Evolutionary conservation across 2,113 vertebrate genomes (phyloP), one percentile per base, ranked within the genome.

Genomic region (Clarias gariepinus): DNA sequence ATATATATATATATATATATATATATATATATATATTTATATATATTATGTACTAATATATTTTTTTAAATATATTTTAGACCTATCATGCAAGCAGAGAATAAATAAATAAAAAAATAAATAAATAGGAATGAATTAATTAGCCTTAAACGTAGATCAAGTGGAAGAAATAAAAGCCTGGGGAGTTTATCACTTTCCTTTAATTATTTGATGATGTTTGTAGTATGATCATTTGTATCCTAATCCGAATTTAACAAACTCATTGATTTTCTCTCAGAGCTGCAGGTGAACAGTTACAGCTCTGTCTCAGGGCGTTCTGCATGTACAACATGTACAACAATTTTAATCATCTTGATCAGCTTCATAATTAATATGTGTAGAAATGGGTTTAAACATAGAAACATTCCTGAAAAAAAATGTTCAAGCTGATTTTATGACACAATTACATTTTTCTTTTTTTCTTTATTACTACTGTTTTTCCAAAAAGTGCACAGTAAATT

Each of bases 121-220:
- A 47, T 25, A 1, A 23, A 41, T 23, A 74, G 25, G 9, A 76
- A 52, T 52, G 4, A 71, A 10, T 52, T 52, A 52, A n/a, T 76
- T 76, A 76, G 23, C 30, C 23, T 53, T 28, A n/a, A 55, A 16
- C 13, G 8, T 53, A 25, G 13, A 36, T 41, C 30, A 53, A 19
- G 36, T 12, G 4, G 23, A 28, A n/a, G 74, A 53, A n/a, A 25
- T 77, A 16, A 53, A 53, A 53, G 23, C 47, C 73, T 52, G 73
- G 73, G 23, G 41, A 12, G 4, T 74, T 76, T 76, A 74, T 76
- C 52, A 76, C 47, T n/a, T 55, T 53, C 19, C 74, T 53, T 47
- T 77, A 77, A 77, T 77, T 52, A 77, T 77, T 77, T 25, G 36
- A 76, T 15, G n/a, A 76, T 53, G 47, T 76, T 76, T 76, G 73